Evolutionary conservation across 2,797 vertebrate genomes (phyloP).

Genomic region (Trachops cirrhosus): DNA sequence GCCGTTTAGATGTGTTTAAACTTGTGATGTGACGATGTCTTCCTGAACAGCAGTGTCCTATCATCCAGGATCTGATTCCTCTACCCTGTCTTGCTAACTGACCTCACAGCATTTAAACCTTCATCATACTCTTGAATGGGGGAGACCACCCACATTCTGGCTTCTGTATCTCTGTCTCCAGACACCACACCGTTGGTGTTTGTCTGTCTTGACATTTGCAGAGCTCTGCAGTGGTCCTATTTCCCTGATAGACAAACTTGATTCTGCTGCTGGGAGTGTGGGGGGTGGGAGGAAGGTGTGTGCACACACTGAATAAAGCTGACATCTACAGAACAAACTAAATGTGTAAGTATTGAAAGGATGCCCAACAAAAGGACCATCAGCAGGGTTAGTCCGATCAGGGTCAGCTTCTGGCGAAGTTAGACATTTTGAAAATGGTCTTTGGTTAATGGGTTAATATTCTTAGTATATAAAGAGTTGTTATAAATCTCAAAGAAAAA

Average conservation of each 20-base stretch:
- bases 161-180: not conserved
- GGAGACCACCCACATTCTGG: not conserved
- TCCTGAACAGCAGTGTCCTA: not conserved
- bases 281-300: not conserved
- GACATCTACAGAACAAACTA: not conserved
- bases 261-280: not conserved
- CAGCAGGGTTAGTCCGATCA: not conserved
- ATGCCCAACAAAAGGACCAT: not conserved
- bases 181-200: not conserved
- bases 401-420: not conserved
- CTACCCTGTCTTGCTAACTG: not conserved
- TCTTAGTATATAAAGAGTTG: slow-evolving; percentile 1
- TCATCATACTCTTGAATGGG: not conserved
- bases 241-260: not conserved
- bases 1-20: not conserved
- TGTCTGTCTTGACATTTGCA: not conserved
- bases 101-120: not conserved
- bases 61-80: not conserved
- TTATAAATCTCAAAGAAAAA: not conserved
- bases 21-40: slow-evolving; percentile 9
- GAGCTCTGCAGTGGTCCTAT: not conserved
- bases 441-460: slow-evolving; percentile 1
- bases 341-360: not conserved
- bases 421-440: not conserved
- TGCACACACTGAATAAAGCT: not conserved